Base-by-base conservation (phyloP, 2,113 vertebrate genomes). In the Irena cyanogastra region DNA sequence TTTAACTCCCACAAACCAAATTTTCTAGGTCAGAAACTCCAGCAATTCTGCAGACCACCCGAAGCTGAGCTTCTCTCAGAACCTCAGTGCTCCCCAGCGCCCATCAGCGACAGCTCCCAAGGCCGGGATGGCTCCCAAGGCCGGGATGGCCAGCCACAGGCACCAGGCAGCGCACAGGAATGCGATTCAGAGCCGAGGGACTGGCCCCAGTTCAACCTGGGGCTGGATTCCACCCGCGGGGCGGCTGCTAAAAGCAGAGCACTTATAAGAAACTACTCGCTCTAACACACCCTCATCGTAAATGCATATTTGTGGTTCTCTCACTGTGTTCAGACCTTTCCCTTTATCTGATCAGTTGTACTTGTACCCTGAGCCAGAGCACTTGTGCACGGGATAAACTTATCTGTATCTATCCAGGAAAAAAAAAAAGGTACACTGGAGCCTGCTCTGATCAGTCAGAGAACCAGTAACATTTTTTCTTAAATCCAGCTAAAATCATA, bases 301-400 rank as follows among this genome's bases (percentile, higher is more conserved):
- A 79, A 95, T 90, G 94, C 93, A 84, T 95, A 95, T 20, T 87
- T 95, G 94, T 79, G 93, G 93, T 91, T 95, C 91, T 50, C 91
- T 68, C 52, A 1, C 89, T 52, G 70, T 28, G 87, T 74, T 91
- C 82, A 83, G 89, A 70, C 84, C 54, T 95, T 90, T 76, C 71
- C 47, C 91, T 94, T 95, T 91, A 96, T 95, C 93, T 77, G 88
- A 94, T 94, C 93, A 37, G 47, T 44, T 87, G 94, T 78, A 63
- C 31, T 83, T 72, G n/a, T 19, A n/a, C 60, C 59, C 90, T 71
- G 64, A 96, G 87, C 71, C 80, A 90, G 53, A 77, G 68, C 80
- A 80, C 57, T 26, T 94, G 68, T 93, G 41, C 84, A 54, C 41
- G 2, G 69, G 60, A 45, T 75, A 84, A 92, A 80, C 92, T 91